phyloP scores from a whole-genome alignment of 1,140 invertebrate species.

The Rhopalosiphum maidis region DNA sequence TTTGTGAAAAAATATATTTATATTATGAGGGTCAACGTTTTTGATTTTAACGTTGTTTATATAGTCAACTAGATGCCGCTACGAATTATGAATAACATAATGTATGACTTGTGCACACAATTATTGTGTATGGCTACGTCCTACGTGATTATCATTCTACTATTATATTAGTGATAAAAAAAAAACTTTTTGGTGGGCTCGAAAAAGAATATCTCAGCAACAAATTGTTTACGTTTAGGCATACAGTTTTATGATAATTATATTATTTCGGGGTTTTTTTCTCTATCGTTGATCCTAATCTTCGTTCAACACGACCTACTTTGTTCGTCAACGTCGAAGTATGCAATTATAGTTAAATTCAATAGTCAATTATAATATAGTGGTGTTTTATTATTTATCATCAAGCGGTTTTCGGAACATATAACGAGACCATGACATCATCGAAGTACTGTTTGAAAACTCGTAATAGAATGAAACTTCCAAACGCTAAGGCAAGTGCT shows the following conservation, averaged over 20 bases:
- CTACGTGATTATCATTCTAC: too few relatives aligned
- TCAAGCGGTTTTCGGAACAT: neutral
- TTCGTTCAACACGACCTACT: neutral
- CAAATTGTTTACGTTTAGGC: neutral
- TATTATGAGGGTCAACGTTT: too few relatives aligned
- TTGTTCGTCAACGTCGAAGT: neutral
- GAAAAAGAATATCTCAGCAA: neutral
- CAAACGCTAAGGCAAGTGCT: neutral
- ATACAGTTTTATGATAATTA: neutral
- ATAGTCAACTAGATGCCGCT: too few relatives aligned
- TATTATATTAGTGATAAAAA: too few relatives aligned
- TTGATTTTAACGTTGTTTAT: too few relatives aligned
- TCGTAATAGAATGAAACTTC: conserved; percentile 39
- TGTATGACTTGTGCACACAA: too few relatives aligned
- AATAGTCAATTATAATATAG: neutral
- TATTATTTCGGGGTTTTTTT: neutral
- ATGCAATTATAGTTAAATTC: neutral
- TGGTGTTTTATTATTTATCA: neutral
- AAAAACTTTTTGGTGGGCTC: neutral
- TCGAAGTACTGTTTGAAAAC: conserved; percentile 53
- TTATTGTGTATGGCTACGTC: too few relatives aligned
- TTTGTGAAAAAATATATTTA: too few relatives aligned
- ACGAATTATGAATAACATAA: too few relatives aligned
- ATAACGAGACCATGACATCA: conserved; percentile 32
- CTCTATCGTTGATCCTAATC: neutral